Percentiles rank a stretch among this genome's conserved stretches.
Conservation (phyloP, 2,888 invertebrate genomes). For the Leptinotarsa rubiginosa region DNA sequence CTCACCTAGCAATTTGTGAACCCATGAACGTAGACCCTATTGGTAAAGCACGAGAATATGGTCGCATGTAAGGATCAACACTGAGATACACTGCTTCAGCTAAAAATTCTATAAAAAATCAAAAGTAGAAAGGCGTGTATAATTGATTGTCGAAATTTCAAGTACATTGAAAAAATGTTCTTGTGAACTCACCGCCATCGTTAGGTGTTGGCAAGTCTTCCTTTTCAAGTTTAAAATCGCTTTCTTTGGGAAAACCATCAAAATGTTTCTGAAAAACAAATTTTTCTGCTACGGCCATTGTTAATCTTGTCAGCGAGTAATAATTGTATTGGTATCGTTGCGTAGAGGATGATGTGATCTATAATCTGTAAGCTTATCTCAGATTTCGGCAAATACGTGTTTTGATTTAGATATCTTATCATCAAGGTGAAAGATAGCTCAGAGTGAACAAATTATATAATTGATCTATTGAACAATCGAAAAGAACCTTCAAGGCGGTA, state of each 20-base stretch:
- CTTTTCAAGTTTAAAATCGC: slow-evolving; percentile 75
- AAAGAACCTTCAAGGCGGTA: too few relatives aligned
- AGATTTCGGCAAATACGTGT: neutral
- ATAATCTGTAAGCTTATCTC: neutral
- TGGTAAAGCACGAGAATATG: slow-evolving; percentile 64
- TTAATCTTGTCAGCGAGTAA: neutral
- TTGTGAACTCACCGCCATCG: slow-evolving; percentile 72
- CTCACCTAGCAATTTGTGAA: slow-evolving; percentile 77
- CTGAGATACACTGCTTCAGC: slow-evolving; percentile 77
- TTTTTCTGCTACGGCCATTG: slow-evolving; percentile 68
- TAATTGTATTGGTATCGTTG: neutral
- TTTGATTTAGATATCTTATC: neutral
- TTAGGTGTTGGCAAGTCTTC: slow-evolving; percentile 75
- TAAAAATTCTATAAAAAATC: slow-evolving; percentile 68
- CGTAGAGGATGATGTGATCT: neutral
- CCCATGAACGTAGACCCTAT: slow-evolving; percentile 75
- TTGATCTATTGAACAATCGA: too few relatives aligned
- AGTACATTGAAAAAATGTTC: neutral
- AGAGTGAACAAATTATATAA: too few relatives aligned
- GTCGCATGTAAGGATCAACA: slow-evolving; percentile 80
- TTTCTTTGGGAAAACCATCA: slow-evolving; percentile 74
- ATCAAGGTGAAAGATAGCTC: neutral
- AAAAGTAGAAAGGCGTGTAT: neutral
- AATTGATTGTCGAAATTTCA: neutral
- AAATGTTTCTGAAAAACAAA: slow-evolving; percentile 76